These are phyloP conservation scores for Drosophila anceps DNA, from an alignment of 2,888 invertebrate genomes.

Conservation along the genomic window DNA sequence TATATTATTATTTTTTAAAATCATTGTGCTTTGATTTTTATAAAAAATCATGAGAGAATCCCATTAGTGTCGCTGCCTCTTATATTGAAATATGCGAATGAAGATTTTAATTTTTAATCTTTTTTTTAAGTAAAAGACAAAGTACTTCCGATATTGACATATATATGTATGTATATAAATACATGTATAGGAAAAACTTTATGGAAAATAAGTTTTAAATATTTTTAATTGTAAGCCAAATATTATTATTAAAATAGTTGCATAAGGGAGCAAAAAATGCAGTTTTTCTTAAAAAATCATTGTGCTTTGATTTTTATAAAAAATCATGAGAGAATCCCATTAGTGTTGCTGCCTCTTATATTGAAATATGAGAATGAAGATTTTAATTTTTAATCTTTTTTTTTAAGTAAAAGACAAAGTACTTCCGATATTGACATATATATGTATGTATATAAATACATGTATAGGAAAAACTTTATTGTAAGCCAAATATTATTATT, in stretches of 20 bases:
- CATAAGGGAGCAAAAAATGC: slow-evolving; percentile 18
- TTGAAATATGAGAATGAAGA: background rate
- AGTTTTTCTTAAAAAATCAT: background rate
- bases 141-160: slow-evolving; percentile 18
- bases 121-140: slow-evolving; percentile 17
- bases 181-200: slow-evolving; percentile 11
- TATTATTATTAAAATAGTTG: slow-evolving; percentile 31
- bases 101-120: background rate
- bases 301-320: background rate
- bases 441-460: slow-evolving; percentile 10
- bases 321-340: background rate
- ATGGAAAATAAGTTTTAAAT: slow-evolving; percentile 5
- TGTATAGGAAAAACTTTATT: slow-evolving; percentile 13
- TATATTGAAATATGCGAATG: background rate
- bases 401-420: slow-evolving; percentile 17
- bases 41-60: background rate
- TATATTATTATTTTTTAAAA: background rate
- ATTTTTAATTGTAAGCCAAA: slow-evolving; percentile 23
- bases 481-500: slow-evolving; percentile 33
- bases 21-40: background rate
- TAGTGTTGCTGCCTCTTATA: background rate
- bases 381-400: background rate
- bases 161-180: slow-evolving; percentile 20
- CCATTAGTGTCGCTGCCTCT: background rate
- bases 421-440: slow-evolving; percentile 10